Conservation (phyloP, 1,140 invertebrate species). For the Rhyacophila brunnea region DNA sequence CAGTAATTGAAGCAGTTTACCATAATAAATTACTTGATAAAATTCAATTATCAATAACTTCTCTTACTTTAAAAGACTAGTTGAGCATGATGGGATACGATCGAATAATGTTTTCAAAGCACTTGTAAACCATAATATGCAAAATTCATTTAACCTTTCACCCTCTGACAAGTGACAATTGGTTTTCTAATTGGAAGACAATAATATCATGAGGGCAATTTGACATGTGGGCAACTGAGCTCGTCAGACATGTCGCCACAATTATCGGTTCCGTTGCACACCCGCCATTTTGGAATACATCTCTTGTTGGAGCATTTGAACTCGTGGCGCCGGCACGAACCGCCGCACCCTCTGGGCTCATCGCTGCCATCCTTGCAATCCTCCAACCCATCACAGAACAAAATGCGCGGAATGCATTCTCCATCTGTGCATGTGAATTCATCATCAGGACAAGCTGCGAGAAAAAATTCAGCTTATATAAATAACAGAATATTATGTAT, state of each 20-base stretch:
- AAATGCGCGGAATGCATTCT: conserved; percentile 75
- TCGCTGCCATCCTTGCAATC: conserved; percentile 83
- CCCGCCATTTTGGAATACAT: conserved; percentile 54
- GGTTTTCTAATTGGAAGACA: conserved; percentile 18
- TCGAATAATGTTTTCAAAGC: no score
- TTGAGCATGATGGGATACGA: no score
- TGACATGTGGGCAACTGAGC: conserved; percentile 52
- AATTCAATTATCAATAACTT: no score
- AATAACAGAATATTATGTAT: no score
- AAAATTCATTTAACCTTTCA: neutral
- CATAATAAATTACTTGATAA: no score
- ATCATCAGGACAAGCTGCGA: conserved; percentile 47
- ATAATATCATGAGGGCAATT: conserved; percentile 9
- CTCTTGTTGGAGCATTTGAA: conserved; percentile 57
- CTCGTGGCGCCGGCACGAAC: conserved; percentile 45
- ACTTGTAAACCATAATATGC: no score
- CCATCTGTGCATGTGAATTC: conserved; percentile 55
- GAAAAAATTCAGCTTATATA: no score
- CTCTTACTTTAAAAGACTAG: no score
- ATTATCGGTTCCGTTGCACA: conserved; percentile 62
- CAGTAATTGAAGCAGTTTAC: no score
- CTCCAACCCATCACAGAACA: conserved; percentile 80
- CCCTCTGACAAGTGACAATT: neutral
- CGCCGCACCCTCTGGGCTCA: conserved; percentile 73
- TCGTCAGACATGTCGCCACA: conserved; percentile 66